Conservation (phyloP, 1,140 invertebrate species). For the Metopolophium dirhodum region DNA sequence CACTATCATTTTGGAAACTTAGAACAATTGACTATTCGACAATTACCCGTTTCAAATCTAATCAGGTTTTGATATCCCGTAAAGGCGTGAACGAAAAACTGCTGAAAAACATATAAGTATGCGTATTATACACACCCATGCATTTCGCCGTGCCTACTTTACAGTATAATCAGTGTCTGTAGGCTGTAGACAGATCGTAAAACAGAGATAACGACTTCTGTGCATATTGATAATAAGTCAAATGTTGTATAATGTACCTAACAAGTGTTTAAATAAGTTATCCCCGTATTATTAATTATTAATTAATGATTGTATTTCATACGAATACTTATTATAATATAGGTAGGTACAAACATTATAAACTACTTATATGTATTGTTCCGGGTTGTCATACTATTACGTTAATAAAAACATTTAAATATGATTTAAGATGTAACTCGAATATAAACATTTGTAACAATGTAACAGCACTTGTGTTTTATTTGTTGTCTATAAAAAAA, state of each 20-base stretch:
- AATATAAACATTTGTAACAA: too few species aligned
- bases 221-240: background rate
- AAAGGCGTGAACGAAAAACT: background rate
- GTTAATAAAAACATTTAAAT: background rate
- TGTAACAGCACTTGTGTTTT: background rate
- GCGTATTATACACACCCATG: background rate
- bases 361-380: too few species aligned
- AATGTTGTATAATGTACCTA: background rate
- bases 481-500: background rate
- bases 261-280: background rate
- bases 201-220: background rate
- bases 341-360: too few species aligned
- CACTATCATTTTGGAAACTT: background rate
- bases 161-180: background rate
- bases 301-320: too few species aligned
- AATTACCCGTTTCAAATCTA: background rate
- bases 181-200: background rate
- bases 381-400: background rate
- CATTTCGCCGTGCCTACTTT: background rate
- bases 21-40: background rate
- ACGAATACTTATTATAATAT: too few species aligned
- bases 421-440: background rate
- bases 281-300: too few species aligned
- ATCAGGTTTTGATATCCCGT: background rate
- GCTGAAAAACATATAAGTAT: background rate